These are phyloP conservation scores for Polyodon spathula DNA, from an alignment of 2,113 vertebrate species.

Conservation along the genomic window DNA sequence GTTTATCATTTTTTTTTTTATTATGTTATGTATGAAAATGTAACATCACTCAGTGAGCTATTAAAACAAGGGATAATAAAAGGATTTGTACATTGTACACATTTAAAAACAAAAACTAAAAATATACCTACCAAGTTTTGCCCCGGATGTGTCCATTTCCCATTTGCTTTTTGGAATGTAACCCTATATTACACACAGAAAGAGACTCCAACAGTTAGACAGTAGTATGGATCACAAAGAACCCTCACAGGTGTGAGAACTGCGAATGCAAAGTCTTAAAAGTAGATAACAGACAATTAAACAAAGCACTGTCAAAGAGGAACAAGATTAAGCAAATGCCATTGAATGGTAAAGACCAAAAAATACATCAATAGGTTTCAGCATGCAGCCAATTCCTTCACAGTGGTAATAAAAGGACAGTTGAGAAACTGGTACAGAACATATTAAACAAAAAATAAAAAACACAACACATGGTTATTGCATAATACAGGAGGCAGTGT, in stretches of 20 bases:
- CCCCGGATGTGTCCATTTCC: constrained; percentile 99
- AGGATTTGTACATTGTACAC: constrained; percentile 38
- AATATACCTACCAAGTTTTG: constrained; percentile 90
- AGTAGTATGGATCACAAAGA: constrained; percentile 26
- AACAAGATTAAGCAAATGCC: not conserved
- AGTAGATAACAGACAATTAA: constrained; percentile 28
- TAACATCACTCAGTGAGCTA: too few species aligned
- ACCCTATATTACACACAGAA: constrained; percentile 92
- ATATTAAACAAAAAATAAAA: not conserved
- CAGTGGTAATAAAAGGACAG: not conserved
- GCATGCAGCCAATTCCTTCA: not conserved
- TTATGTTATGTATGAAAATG: too few species aligned
- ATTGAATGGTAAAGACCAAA: not conserved
- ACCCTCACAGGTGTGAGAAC: constrained; percentile 7
- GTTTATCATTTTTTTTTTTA: too few species aligned
- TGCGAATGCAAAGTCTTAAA: constrained; percentile 31
- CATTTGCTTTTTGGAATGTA: constrained; percentile 99
- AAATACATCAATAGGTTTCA: not conserved
- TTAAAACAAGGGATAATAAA: too few species aligned
- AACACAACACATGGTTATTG: too few species aligned
- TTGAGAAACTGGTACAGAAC: too few species aligned
- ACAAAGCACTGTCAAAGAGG: not conserved
- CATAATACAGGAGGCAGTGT: too few species aligned
- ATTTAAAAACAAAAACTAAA: constrained; percentile 46
- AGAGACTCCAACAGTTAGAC: constrained; percentile 92